phyloP scores from a whole-genome alignment of 2,888 invertebrate genomes.

The Globia sparganii region DNA sequence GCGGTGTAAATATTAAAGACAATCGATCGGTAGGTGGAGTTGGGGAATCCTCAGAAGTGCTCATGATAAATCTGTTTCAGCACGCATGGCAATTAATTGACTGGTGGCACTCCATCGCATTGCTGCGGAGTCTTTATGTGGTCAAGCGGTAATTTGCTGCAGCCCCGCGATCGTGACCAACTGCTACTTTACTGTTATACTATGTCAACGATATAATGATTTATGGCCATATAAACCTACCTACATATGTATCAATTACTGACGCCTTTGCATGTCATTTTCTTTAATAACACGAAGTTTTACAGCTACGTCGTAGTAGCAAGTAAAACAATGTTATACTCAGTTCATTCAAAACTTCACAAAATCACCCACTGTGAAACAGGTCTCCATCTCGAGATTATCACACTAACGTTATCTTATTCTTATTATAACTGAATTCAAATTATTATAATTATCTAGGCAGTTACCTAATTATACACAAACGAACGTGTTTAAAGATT shows the following conservation, averaged over 20 bases:
- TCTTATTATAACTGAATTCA: slow-evolving; percentile 72
- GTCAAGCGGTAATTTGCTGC: slow-evolving; percentile 80
- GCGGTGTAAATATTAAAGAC: slow-evolving; percentile 62
- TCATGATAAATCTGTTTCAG: slow-evolving; percentile 84
- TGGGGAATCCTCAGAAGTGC: slow-evolving; percentile 82
- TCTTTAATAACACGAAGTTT: neutral
- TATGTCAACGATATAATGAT: slow-evolving; percentile 23
- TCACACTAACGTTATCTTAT: slow-evolving; percentile 67
- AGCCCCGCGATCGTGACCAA: slow-evolving; percentile 69
- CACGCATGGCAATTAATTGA: slow-evolving; percentile 86
- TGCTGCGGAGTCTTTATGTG: slow-evolving; percentile 74
- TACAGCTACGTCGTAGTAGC: slow-evolving; percentile 15
- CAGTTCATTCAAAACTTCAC: slow-evolving; percentile 43
- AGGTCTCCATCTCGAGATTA: slow-evolving; percentile 63
- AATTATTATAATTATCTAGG: slow-evolving; percentile 71
- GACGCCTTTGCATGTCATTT: neutral
- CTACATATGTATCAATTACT: neutral
- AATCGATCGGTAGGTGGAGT: slow-evolving; percentile 62
- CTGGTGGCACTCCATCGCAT: slow-evolving; percentile 70
- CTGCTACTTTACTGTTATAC: slow-evolving; percentile 62
- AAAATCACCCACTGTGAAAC: slow-evolving; percentile 69
- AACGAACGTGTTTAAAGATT: slow-evolving; percentile 67
- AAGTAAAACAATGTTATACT: slow-evolving; percentile 9
- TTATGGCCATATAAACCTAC: neutral
- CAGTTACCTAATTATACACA: slow-evolving; percentile 71